Evolutionary conservation across 2,797 vertebrate genomes (phyloP), one percentile per base, ranked within the genome.

Genomic region (Xenopus petersii): DNA sequence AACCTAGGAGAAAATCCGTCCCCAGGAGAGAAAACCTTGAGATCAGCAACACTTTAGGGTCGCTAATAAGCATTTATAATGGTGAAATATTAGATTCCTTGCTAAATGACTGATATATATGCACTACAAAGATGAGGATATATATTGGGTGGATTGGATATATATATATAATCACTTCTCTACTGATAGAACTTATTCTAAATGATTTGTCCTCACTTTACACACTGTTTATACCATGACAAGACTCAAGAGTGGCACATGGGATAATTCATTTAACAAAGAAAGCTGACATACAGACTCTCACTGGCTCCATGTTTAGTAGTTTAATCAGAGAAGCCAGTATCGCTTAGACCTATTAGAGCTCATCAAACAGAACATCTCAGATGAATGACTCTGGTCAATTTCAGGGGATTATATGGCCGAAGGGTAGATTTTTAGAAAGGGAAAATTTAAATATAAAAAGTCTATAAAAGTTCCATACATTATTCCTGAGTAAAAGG

Each of bases 311-410:
- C 60, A 60, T 59, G 33, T 51, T 73, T 64, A 56, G 60, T 59
- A 59, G 36, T 73, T 15, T 73, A 73, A 73, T 78, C 36, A 73
- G 59, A 70, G 75, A 56, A 78, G 54, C 30, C 47, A 69, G 51
- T 30, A 49, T 24, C 56, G 73, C 15, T 66, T 16, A 59, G 75
- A 30, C 71, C 71, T 55, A 78, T 73, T 78, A 73, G 47, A 51
- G 9, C 65, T 55, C 71, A 78, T 78, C 75, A 30, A 30, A 30
- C 26, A 73, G 59, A 65, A 71, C 71, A 59, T 48, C 60, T 73
- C 71, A 69, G 49, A 69, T 59, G 64, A 73, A 78, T 48, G n/a
- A 69, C 51, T 73, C 64, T 73, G 61, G 71, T 73, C 75, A 78
- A 51, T 69, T 73, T 49, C 75, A 69, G 60, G 58, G 58, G 24